These are phyloP conservation scores for Brachyhypopomus occidentalis DNA, from an alignment of 2,113 vertebrate genomes.

Conservation along the genomic window DNA sequence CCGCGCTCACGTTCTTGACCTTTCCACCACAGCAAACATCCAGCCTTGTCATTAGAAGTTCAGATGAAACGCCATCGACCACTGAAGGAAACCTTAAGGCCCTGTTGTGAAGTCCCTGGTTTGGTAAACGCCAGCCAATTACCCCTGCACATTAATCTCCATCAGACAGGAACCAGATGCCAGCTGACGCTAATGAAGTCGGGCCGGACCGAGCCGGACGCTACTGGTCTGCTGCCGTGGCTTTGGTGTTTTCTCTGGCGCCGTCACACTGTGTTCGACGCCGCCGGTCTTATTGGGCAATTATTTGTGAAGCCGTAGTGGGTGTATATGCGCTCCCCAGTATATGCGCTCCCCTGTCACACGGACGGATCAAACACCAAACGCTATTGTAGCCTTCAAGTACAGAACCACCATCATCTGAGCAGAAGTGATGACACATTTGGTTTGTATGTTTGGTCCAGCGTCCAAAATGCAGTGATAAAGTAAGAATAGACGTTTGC, in stretches of 20 bases:
- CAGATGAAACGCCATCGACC: slow-evolving; percentile 37
- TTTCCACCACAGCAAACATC: slow-evolving; percentile 23
- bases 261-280: background rate
- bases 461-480: no score
- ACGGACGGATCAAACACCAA: no score
- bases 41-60: slow-evolving; percentile 33
- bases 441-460: slow-evolving; percentile 12
- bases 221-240: background rate
- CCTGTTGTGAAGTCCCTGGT: slow-evolving; percentile 39
- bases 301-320: background rate
- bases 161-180: slow-evolving; percentile 22
- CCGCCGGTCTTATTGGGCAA: background rate
- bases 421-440: background rate
- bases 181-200: slow-evolving; percentile 48
- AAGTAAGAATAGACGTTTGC: no score
- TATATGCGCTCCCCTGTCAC: no score
- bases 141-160: slow-evolving; percentile 35
- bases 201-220: slow-evolving; percentile 12
- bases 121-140: slow-evolving; percentile 56
- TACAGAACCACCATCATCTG: no score
- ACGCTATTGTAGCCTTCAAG: no score
- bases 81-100: slow-evolving; percentile 18
- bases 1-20: slow-evolving; percentile 32
- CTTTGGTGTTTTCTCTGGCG: slow-evolving; percentile 30
- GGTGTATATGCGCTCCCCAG: no score